These are phyloP conservation scores for Campylorhamphus procurvoides DNA, from an alignment of 2,113 vertebrate species.

Conservation along the genomic window DNA sequence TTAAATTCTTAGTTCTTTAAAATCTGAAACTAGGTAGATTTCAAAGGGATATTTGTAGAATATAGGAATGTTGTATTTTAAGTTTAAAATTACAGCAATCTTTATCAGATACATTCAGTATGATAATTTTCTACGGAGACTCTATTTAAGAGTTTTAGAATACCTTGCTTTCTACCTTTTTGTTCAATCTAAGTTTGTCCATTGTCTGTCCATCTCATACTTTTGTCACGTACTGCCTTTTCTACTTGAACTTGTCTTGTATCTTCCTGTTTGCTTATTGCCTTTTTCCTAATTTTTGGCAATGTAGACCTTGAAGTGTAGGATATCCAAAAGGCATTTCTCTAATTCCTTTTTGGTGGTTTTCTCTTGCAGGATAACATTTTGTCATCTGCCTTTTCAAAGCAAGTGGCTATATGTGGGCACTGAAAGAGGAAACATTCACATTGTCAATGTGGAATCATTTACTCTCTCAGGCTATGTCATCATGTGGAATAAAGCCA, in stretches of 20 bases:
- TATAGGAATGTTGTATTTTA: background rate
- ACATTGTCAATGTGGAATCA: conserved; percentile 98
- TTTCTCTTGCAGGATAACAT: conserved; percentile 90
- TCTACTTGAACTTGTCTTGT: background rate
- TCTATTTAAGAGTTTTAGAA: background rate
- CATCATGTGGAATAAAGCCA: conserved; percentile 99
- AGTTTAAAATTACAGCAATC: background rate
- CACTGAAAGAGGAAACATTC: conserved; percentile 97
- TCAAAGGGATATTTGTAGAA: background rate
- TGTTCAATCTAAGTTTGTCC: background rate
- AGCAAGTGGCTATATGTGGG: conserved; percentile 99
- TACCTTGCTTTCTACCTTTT: background rate
- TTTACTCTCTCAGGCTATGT: conserved; percentile 99
- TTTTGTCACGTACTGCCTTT: background rate
- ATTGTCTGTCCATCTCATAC: background rate
- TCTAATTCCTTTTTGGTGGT: background rate
- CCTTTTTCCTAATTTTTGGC: background rate
- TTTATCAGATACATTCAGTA: background rate
- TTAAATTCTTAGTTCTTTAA: background rate
- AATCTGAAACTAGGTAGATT: background rate
- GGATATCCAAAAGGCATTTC: background rate
- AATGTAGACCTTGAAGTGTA: background rate
- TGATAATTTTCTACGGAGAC: background rate
- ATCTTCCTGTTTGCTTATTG: background rate
- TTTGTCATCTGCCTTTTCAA: conserved; percentile 99